A percentile compares a stretch with the other conserved stretches of the same genome.
phyloP scores from a whole-genome alignment of 2,888 invertebrate species.

The Lobophora halterata region DNA sequence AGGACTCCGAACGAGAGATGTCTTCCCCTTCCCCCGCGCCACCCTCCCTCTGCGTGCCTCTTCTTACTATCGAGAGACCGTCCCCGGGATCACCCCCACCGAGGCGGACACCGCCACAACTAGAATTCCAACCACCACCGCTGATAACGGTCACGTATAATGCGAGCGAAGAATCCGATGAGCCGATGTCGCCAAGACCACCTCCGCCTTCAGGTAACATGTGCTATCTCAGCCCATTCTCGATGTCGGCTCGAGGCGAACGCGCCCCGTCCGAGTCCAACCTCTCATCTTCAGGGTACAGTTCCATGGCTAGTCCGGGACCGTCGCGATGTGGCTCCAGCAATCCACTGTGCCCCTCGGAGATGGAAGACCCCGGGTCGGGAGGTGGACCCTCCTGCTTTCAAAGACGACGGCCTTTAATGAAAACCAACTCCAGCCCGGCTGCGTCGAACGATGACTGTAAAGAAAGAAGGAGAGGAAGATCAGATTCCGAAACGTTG shows the following conservation, averaged over 20 bases:
- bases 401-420: slow-evolving; percentile 82
- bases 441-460: slow-evolving; percentile 67
- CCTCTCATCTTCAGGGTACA: slow-evolving; percentile 91
- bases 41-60: slow-evolving; percentile 82
- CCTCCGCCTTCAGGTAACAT: slow-evolving; percentile 80
- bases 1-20: slow-evolving; percentile 68
- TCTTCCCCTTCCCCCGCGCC: slow-evolving; percentile 70
- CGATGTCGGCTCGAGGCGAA: slow-evolving; percentile 86
- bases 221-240: slow-evolving; percentile 90
- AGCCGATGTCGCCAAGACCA: slow-evolving; percentile 83
- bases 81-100: slow-evolving; percentile 84
- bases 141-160: slow-evolving; percentile 88
- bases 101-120: slow-evolving; percentile 82
- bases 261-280: slow-evolving; percentile 91
- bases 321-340: slow-evolving; percentile 91
- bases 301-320: slow-evolving; percentile 92
- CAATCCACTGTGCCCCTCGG: slow-evolving; percentile 88
- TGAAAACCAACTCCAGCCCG: slow-evolving; percentile 81
- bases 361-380: slow-evolving; percentile 87
- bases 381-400: slow-evolving; percentile 78
- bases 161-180: slow-evolving; percentile 89
- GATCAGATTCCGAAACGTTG: slow-evolving; percentile 87
- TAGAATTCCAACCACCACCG: slow-evolving; percentile 85
- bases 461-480: slow-evolving; percentile 78
- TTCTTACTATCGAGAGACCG: slow-evolving; percentile 84